These are phyloP conservation scores for Nemoura dubitans DNA, from an alignment of 2,888 invertebrate genomes.

Conservation along the genomic window DNA sequence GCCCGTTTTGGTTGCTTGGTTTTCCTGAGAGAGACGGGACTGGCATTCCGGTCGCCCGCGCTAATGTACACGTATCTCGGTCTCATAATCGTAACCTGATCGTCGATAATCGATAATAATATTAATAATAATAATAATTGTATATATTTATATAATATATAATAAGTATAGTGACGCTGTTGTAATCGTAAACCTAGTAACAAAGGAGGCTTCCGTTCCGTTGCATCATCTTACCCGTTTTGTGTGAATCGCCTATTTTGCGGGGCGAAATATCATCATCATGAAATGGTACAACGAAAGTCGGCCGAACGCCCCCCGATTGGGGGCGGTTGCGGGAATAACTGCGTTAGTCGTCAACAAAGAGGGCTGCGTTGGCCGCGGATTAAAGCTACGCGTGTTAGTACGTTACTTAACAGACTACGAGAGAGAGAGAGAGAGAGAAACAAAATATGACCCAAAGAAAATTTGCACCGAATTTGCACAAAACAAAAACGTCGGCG, in stretches of 20 bases:
- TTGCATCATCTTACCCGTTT: conserved; percentile 48
- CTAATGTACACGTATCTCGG: background rate
- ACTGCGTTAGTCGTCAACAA: background rate
- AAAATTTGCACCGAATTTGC: conserved; percentile 21
- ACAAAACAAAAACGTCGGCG: background rate
- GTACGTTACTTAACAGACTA: background rate
- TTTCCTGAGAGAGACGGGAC: background rate
- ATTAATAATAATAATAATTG: background rate
- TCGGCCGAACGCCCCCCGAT: background rate
- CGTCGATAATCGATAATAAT: too few relatives aligned
- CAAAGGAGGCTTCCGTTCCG: conserved; percentile 32
- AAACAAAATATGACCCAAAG: conserved; percentile 49
- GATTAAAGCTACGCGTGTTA: conserved; percentile 49
- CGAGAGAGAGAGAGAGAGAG: conserved; percentile 24
- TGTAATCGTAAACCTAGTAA: conserved; percentile 16
- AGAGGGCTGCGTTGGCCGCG: background rate
- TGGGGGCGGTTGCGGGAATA: background rate
- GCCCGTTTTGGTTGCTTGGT: background rate
- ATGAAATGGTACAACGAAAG: background rate
- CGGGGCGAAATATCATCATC: conserved; percentile 41
- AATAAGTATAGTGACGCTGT: conserved; percentile 47
- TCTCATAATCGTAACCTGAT: background rate
- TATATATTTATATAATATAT: conserved; percentile 34
- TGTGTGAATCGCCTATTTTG: conserved; percentile 45
- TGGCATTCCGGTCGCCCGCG: background rate